Base-by-base conservation (phyloP, 2,888 invertebrate species). In the Mystacides longicornis region DNA sequence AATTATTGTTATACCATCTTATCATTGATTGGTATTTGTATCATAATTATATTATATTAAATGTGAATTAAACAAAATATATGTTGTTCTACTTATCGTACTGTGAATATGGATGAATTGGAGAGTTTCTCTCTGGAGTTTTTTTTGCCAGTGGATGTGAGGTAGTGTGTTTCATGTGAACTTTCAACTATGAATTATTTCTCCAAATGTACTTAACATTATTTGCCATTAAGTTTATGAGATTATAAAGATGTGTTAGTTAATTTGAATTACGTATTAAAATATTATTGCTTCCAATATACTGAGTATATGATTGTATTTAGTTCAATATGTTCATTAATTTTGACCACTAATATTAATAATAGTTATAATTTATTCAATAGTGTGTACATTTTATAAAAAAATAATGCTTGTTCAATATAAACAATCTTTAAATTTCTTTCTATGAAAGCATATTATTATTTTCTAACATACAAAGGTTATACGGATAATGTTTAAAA, bases 221-320 rank as follows among this genome's bases (percentile, higher is more conserved):
- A n/a, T 37, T 16, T 37, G 37, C 37, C 37, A 37, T 37, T 37
- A 37, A 37, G 37, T 37, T 37, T 37, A 37, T 37, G 37, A 37
- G 37, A 37, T 37, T 37, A 37, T 37, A 11, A n/a, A 14, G 14
- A 7, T 7, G 37, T 7, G 14, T 37, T 37, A 37, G 7, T 14
- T 37, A 37, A 37, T 37, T 37, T 3, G 14, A 14, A 7, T 37
- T 7, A 37, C 3, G 16, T 37, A n/a, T 7, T n/a, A n/a, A 4
- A 37, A n/a, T 7, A 37, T 37, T 7, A 37, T 37, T 16, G 37
- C 37, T 37, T 37, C 37, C 37, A 37, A 37, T 37, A 37, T n/a
- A n/a, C n/a, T n/a, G n/a, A n/a, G n/a, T n/a, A n/a, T 37, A 37
- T 37, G 3, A 37, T 37, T 3, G 16, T 37, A 3, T 37, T 37